Evolutionary conservation across 2,113 vertebrate genomes (phyloP).

Genomic region (Chaetura pelagica): DNA sequence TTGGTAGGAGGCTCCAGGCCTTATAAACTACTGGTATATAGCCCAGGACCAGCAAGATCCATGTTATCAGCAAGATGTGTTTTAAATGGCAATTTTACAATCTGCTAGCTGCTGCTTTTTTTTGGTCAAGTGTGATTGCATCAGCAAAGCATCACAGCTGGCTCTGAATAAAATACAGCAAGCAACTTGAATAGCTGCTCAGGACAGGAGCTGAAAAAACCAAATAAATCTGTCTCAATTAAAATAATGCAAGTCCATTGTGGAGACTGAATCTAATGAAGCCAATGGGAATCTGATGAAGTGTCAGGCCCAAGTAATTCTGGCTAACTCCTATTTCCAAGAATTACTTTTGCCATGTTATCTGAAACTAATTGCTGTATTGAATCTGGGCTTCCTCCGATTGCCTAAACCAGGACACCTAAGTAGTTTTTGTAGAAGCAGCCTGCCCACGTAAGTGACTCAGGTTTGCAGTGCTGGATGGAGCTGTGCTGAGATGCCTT

Average conservation of each 20-base stretch:
- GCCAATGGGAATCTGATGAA: neutral
- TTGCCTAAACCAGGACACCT: no score
- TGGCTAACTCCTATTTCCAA: neutral
- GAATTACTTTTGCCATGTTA: neutral
- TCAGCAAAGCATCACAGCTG: slow-evolving; percentile 20
- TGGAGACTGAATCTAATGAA: neutral
- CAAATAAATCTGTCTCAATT: neutral
- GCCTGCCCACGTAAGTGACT: neutral
- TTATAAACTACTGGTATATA: neutral
- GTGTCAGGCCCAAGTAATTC: neutral
- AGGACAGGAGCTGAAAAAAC: neutral
- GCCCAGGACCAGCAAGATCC: neutral
- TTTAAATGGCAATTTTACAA: neutral
- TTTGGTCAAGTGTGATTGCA: neutral
- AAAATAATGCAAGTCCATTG: neutral
- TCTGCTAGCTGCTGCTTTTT: neutral
- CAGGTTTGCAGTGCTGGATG: neutral
- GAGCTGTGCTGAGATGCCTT: neutral
- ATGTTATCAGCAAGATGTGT: neutral
- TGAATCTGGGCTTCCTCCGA: neutral
- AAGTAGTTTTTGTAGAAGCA: neutral
- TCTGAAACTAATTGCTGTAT: neutral
- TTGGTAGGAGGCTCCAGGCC: neutral
- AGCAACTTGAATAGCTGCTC: neutral
- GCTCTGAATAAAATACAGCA: neutral